Percentiles rank a stretch among this genome's conserved stretches.
phyloP scores from a whole-genome alignment of 2,113 vertebrate species.

The Psittacula cyanocephala region DNA sequence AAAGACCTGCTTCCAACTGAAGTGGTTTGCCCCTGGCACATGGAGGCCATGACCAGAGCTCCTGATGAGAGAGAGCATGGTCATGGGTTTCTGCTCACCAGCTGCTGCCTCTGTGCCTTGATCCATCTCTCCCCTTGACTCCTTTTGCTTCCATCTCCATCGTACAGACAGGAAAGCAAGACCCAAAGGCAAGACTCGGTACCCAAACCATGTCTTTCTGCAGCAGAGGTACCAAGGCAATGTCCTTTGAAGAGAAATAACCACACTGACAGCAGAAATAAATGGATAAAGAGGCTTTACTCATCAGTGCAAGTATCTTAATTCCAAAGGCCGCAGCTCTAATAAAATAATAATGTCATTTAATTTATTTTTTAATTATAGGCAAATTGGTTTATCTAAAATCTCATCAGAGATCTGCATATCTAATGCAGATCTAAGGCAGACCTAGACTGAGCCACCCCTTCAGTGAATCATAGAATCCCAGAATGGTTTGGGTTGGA shows the following conservation, averaged over 20 bases:
- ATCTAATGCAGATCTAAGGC: neutral
- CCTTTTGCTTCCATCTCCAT: neutral
- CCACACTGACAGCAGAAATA: neutral
- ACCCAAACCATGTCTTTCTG: neutral
- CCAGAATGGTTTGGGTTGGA: neutral
- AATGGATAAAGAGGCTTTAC: neutral
- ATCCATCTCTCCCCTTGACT: neutral
- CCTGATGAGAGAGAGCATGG: neutral
- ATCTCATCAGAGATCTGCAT: neutral
- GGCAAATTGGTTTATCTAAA: neutral
- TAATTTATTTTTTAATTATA: neutral
- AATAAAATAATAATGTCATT: neutral
- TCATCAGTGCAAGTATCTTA: neutral
- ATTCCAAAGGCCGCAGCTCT: neutral
- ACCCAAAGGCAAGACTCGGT: neutral
- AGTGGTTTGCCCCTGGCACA: neutral
- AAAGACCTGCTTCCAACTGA: neutral
- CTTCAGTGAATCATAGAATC: neutral
- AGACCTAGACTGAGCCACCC: neutral
- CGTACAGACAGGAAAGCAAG: neutral
- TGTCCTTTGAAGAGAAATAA: neutral
- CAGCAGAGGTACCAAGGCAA: neutral
- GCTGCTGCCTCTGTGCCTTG: neutral
- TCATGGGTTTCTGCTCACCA: neutral
- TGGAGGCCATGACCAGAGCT: neutral